These are phyloP conservation scores for Phasia obesa DNA, from an alignment of 2,888 invertebrate genomes.

Conservation along the genomic window DNA sequence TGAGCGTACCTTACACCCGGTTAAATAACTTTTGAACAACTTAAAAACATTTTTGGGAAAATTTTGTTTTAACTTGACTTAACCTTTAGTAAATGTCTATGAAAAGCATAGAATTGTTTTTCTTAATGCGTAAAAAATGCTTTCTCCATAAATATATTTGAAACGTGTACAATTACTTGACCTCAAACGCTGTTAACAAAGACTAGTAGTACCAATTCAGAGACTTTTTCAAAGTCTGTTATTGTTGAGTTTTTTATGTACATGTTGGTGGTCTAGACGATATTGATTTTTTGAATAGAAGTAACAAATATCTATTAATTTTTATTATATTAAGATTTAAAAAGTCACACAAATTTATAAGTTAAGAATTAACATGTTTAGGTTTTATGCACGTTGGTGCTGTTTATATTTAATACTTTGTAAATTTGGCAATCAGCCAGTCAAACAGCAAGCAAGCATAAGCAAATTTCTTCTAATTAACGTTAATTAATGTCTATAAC, in stretches of 20 bases:
- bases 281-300: neutral
- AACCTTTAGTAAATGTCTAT: too few species aligned
- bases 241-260: neutral
- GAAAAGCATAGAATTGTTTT: too few species aligned
- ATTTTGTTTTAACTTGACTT: too few species aligned
- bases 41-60: too few species aligned
- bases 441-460: slow-evolving; percentile 4
- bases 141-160: too few species aligned
- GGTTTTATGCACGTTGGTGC: neutral
- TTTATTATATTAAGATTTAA: neutral
- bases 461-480: slow-evolving; percentile 21
- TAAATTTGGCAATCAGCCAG: neutral
- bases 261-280: neutral
- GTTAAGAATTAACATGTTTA: neutral
- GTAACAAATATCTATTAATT: neutral
- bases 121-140: too few species aligned
- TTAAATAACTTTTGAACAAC: too few species aligned
- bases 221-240: neutral
- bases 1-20: too few species aligned
- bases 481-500: slow-evolving; percentile 22
- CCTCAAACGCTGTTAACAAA: neutral
- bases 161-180: neutral
- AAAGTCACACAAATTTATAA: neutral
- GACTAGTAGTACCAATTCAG: neutral
- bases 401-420: neutral